These are phyloP conservation scores for Entomobrya proxima DNA, from an alignment of 2,888 invertebrate genomes.

Conservation along the genomic window DNA sequence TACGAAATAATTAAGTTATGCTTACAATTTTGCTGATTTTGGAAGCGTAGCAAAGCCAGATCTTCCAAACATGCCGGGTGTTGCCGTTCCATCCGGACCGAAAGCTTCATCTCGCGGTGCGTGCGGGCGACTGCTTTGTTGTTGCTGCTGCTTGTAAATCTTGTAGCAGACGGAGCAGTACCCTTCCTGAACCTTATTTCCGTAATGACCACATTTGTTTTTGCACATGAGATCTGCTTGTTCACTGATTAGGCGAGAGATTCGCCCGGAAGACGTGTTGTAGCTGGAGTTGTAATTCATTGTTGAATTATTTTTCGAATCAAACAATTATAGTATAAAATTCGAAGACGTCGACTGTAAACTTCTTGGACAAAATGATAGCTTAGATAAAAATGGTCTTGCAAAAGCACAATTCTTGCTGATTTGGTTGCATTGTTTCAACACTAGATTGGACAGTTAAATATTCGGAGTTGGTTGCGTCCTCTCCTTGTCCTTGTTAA, in stretches of 20 bases:
- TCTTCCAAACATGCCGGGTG: conserved; percentile 66
- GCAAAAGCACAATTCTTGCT: too few relatives aligned
- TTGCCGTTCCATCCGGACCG: conserved; percentile 30
- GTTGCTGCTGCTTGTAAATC: conserved; percentile 81
- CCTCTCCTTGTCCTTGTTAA: too few relatives aligned
- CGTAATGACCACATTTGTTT: conserved; percentile 97
- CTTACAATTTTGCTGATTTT: conserved; percentile 74
- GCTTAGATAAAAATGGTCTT: too few relatives aligned
- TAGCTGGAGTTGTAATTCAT: conserved; percentile 51
- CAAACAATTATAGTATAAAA: too few relatives aligned
- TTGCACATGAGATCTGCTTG: conserved; percentile 88
- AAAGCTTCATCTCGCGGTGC: conserved; percentile 47
- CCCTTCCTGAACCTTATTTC: conserved; percentile 98
- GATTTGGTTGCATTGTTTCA: too few relatives aligned
- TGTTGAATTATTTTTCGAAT: not conserved
- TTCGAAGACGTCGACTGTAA: too few relatives aligned
- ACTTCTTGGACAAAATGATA: too few relatives aligned
- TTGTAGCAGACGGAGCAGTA: conserved; percentile 98
- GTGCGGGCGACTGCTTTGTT: conserved; percentile 52
- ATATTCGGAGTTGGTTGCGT: too few relatives aligned
- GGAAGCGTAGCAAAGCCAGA: conserved; percentile 74
- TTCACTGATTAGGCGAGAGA: conserved; percentile 70
- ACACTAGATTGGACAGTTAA: too few relatives aligned
- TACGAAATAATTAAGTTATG: not conserved
- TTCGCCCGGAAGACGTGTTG: conserved; percentile 47